These are phyloP conservation scores for Dynastes maya DNA, from an alignment of 2,888 invertebrate genomes.

Conservation along the genomic window DNA sequence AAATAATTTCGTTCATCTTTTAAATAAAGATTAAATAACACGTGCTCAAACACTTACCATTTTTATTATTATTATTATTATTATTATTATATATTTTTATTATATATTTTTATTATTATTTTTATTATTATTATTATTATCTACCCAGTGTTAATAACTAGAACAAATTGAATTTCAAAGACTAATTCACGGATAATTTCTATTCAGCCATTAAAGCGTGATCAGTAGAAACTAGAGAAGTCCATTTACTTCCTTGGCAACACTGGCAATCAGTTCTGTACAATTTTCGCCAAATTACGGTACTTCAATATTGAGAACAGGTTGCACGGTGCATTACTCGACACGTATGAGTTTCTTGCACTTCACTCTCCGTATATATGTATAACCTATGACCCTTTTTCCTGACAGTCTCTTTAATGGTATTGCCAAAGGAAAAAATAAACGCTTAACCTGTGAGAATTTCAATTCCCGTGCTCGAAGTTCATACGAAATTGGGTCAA, in stretches of 20 bases:
- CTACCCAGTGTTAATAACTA: too few relatives aligned
- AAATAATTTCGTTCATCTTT: too few relatives aligned
- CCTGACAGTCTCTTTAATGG: not conserved
- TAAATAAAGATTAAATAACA: too few relatives aligned
- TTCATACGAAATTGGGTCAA: conserved; percentile 40
- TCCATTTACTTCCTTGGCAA: not conserved
- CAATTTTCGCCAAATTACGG: conserved; percentile 22
- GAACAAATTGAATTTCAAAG: not conserved
- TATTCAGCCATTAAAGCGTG: not conserved
- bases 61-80: too few relatives aligned
- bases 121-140: too few relatives aligned
- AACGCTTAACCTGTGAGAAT: not conserved
- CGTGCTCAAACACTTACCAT: too few relatives aligned
- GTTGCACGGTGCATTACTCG: not conserved
- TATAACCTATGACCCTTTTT: conserved; percentile 15
- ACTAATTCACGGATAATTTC: not conserved
- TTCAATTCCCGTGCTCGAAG: conserved; percentile 27
- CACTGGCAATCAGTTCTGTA: conserved; percentile 14
- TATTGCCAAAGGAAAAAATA: conserved; percentile 1
- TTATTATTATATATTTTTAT: too few relatives aligned
- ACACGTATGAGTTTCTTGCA: not conserved
- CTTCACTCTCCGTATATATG: not conserved
- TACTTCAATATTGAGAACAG: conserved; percentile 12
- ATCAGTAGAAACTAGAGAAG: not conserved
- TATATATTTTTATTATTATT: too few relatives aligned